Base-by-base conservation (phyloP, 2,113 vertebrate genomes). In the Nothocercus julius region DNA sequence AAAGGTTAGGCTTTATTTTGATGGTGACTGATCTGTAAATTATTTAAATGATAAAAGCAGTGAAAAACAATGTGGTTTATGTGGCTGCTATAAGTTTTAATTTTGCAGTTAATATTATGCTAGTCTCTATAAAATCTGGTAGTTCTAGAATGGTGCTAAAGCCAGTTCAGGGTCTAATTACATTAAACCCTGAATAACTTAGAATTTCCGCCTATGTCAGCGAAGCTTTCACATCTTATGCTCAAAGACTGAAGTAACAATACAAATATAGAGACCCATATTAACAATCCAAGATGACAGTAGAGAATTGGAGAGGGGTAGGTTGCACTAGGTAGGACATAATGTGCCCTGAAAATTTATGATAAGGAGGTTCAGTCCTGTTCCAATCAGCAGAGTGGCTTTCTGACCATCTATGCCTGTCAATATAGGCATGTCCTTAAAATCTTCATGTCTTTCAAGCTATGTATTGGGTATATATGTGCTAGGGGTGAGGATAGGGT, bases 401-500 rank as follows among this genome's bases (percentile, higher is more conserved):
- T 85, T 85, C 36, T 36, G 49, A 21, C 11, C 75, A 18, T 24
- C 34, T 83, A 13, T 79, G 20, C 13, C 32, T 76, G 25, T 73
- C 34, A 51, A 9, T 0, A 0, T 30, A 44, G 6, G 30, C 21
- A 4, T 16, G 6, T 30, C 40, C 10, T 62, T 38, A 49, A 49
- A 2, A 4, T 40, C 5, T 45, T 80, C 58, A 54, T 85, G 19
- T 2, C 25, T 82, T 96, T 92, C 64, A 83, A 77, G 1, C 2
- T 18, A 42, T 51, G 34, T 85, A 44, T 78, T 69, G n/a, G 4
- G 8, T 82, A 58, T 77, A n/a, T 85, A 69, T 19, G 24, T 54
- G 53, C 27, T 28, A 27, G 14, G 7, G 53, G 27, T 30, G 14
- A 54, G 25, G 51, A 54, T 28, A n/a, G 18, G 9, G 24, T 53